Evolutionary conservation across 1,140 invertebrate species (phyloP).

Genomic region (Scaptomyza montana): DNA sequence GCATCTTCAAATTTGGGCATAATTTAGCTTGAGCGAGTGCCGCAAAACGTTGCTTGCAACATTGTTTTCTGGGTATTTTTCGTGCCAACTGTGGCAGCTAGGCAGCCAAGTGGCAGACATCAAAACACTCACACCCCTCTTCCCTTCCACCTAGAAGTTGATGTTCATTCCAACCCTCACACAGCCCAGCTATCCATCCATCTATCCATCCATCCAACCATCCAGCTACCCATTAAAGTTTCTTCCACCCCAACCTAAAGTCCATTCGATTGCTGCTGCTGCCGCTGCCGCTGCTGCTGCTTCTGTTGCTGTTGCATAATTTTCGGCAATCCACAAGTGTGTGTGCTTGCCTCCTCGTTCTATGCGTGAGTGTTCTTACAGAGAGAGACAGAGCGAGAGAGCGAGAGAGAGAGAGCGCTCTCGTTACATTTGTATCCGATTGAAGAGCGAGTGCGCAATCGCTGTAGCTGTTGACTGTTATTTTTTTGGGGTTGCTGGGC

Average conservation of each 20-base stretch:
- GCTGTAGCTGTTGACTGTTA: constrained; percentile 27
- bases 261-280: constrained; percentile 4
- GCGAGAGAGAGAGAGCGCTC: constrained; percentile 17
- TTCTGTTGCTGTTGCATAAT: constrained; percentile 73
- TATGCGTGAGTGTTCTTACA: constrained; percentile 26
- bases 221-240: neutral
- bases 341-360: constrained; percentile 58
- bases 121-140: constrained; percentile 65
- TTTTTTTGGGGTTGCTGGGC: constrained; percentile 52
- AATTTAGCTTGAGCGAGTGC: constrained; percentile 38
- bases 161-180: constrained; percentile 29
- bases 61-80: constrained; percentile 12
- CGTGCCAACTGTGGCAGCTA: constrained; percentile 22
- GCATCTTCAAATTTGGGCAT: constrained; percentile 32
- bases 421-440: constrained; percentile 45
- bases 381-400: neutral
- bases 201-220: constrained; percentile 14
- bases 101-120: constrained; percentile 78
- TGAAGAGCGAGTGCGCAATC: constrained; percentile 48
- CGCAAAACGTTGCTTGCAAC: constrained; percentile 8
- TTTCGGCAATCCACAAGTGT: constrained; percentile 83
- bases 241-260: neutral
- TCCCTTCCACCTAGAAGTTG: neutral
- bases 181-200: neutral
- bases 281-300: neutral